Base-by-base conservation (phyloP, 2,888 invertebrate species). In the Diarsia mendica region DNA sequence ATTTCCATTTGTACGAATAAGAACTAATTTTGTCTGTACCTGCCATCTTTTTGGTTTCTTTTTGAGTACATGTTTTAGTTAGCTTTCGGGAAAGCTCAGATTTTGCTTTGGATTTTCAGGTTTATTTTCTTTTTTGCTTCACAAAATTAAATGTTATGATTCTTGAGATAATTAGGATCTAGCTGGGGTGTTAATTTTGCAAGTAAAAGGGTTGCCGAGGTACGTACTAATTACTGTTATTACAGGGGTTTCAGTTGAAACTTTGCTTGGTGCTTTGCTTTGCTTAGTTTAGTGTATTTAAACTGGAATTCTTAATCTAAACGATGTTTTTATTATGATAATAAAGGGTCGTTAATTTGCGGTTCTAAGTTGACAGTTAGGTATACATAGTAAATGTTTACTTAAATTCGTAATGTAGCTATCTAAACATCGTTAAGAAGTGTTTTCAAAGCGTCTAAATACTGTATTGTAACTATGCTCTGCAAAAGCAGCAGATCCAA, bases 1-100 rank as follows among this genome's bases (percentile, higher is more conserved):
- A 74, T 85, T 83, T 79, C 61, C 72, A 86, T 85, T 65, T 74
- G 74, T 69, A 28, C 69, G 48, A 46, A n/a, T 81, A 68, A 67
- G 61, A 79, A 79, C 77, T 77, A 78, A 80, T 85, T 75, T 80
- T 10, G 67, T 83, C 72, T 68, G 61, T 67, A 48, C 44, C 44
- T 55, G 51, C 9, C 20, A 44, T 65, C 44, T 64, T n/a, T 76
- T 23, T 3, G 33, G 20, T 55, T 46, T 61, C n/a, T 60, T 44
- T 61, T 39, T 18, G n/a, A 23, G 39, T 39, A 48, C n/a, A 48
- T 48, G 23, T 67, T 53, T 48, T 4, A 48, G 9, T 39, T 58
- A 28, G 28, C 51, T 44, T 65, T 46, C 15, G 20, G 28, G 4
- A 10, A 2, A 23, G 3, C 49, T 5, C 6, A 51, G 33, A 51